phyloP scores from a whole-genome alignment of 2,113 vertebrate species.

The Gnathonemus echidnorhynchus region DNA sequence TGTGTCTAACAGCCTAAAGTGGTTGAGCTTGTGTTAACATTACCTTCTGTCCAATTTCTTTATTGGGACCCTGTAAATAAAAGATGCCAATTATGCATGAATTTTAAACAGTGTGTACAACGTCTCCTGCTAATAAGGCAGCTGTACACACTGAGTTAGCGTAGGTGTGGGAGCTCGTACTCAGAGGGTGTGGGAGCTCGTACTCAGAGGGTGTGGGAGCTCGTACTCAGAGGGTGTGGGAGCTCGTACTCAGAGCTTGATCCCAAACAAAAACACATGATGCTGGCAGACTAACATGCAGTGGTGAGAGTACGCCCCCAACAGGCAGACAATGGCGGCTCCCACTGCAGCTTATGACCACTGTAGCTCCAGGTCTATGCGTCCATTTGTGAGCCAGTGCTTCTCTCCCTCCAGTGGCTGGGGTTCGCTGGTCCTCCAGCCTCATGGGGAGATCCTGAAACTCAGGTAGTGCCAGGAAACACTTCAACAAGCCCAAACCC shows the following conservation, averaged over 20 bases:
- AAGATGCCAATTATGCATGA: constrained; percentile 1
- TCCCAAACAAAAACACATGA: background rate
- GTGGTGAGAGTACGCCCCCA: background rate
- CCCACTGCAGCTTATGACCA: constrained; percentile 2
- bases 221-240: background rate
- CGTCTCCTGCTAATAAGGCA: background rate
- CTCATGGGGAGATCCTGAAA: background rate
- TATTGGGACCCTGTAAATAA: background rate
- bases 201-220: no score
- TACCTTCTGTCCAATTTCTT: background rate
- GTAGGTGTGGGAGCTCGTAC: background rate
- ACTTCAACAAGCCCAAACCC: background rate
- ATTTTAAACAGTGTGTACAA: background rate
- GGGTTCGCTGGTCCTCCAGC: constrained; percentile 18
- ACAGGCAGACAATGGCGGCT: background rate
- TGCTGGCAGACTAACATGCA: background rate
- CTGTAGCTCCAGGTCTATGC: background rate
- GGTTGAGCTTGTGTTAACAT: background rate
- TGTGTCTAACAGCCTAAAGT: background rate
- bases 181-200: no score
- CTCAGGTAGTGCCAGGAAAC: background rate
- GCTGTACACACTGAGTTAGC: background rate
- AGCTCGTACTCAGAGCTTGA: background rate
- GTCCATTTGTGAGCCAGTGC: constrained; percentile 9
- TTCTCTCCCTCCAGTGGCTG: background rate